Conservation (phyloP, 2,888 invertebrate species). For the Ectemnius lituratus region DNA sequence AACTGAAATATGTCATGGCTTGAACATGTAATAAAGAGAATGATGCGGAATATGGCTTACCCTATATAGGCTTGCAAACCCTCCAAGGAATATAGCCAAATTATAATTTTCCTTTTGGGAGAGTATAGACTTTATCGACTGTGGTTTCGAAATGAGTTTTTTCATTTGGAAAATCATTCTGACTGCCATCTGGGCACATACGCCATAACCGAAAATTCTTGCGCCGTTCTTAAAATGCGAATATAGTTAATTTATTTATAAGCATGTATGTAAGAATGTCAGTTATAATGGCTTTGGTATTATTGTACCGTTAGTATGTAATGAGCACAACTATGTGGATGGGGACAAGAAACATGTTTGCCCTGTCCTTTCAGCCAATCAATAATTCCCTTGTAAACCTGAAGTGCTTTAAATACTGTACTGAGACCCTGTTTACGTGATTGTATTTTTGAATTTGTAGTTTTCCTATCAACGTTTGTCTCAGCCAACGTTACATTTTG, state of each 20-base stretch:
- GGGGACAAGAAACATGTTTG: slow-evolving; percentile 81
- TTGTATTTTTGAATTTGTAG: slow-evolving; percentile 45
- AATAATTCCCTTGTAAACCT: slow-evolving; percentile 77
- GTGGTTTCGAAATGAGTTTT: slow-evolving; percentile 79
- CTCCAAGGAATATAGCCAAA: slow-evolving; percentile 84
- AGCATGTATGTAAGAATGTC: neutral
- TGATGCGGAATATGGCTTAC: slow-evolving; percentile 75
- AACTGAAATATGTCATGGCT: slow-evolving; percentile 78
- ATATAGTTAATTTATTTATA: slow-evolving; percentile 9
- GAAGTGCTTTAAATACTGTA: slow-evolving; percentile 76
- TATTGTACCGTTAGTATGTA: slow-evolving; percentile 80
- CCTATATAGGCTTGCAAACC: slow-evolving; percentile 84
- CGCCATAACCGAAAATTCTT: slow-evolving; percentile 82
- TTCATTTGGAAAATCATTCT: slow-evolving; percentile 81
- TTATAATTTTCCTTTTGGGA: slow-evolving; percentile 81
- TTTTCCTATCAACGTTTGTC: neutral
- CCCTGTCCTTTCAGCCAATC: slow-evolving; percentile 79
- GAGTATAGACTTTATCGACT: slow-evolving; percentile 79
- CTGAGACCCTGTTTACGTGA: slow-evolving; percentile 64
- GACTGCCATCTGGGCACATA: slow-evolving; percentile 81
- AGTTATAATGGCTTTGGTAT: neutral
- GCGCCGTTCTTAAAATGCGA: slow-evolving; percentile 79
- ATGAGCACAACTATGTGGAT: slow-evolving; percentile 82
- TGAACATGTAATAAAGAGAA: neutral
- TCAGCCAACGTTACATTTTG: slow-evolving; percentile 55